These are phyloP conservation scores for Liparis tanakae DNA, from an alignment of 2,797 vertebrate species.

Conservation along the genomic window DNA sequence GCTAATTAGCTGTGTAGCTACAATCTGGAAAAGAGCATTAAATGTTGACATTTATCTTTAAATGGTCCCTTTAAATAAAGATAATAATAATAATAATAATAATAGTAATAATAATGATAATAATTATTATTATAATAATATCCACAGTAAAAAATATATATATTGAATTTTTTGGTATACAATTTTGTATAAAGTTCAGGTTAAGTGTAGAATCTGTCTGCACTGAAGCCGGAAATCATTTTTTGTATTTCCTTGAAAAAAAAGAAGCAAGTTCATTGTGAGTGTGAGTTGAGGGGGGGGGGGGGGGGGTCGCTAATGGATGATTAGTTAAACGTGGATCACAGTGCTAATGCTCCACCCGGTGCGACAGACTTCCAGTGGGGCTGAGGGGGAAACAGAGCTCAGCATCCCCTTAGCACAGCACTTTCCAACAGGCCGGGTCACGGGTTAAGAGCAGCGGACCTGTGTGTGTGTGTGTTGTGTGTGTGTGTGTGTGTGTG, in stretches of 20 bases:
- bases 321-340: slow-evolving; percentile 66
- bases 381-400: background rate
- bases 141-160: too few relatives aligned
- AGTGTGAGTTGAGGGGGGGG: slow-evolving; percentile 32
- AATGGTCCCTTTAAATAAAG: too few relatives aligned
- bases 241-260: slow-evolving; percentile 11
- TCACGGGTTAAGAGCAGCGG: slow-evolving; percentile 82
- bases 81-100: too few relatives aligned
- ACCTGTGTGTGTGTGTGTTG: background rate
- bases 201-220: background rate
- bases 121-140: too few relatives aligned
- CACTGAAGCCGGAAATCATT: slow-evolving; percentile 11
- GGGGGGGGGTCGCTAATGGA: slow-evolving; percentile 43
- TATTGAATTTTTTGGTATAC: too few relatives aligned
- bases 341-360: slow-evolving; percentile 44
- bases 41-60: too few relatives aligned
- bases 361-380: slow-evolving; percentile 27
- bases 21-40: too few relatives aligned
- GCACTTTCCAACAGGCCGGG: slow-evolving; percentile 75
- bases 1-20: too few relatives aligned
- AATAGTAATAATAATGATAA: too few relatives aligned
- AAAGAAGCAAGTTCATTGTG: background rate
- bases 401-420: slow-evolving; percentile 55
- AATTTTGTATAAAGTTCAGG: background rate
- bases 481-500: too few relatives aligned